Evolutionary conservation across 2,113 vertebrate species (phyloP).

Genomic region (Cardinalis cardinalis): DNA sequence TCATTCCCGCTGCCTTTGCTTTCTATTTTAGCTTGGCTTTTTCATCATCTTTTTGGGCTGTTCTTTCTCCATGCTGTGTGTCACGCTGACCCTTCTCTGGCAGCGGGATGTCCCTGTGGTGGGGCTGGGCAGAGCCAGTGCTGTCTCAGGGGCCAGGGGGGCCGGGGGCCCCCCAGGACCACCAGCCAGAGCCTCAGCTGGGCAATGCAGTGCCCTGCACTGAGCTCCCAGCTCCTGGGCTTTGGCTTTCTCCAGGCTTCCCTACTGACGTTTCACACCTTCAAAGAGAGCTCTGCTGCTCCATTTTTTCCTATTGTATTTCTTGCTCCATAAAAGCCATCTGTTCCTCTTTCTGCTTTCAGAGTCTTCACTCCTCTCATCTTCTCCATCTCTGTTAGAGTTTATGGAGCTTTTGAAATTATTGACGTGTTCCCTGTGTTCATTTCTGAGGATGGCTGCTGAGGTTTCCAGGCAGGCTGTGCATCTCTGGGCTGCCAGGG

Average conservation of each 20-base stretch:
- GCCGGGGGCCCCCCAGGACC: not conserved
- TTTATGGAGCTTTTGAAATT: not conserved
- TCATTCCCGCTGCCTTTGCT: not conserved
- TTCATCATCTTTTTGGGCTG: not conserved
- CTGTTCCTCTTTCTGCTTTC: not conserved
- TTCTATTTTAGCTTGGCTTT: not conserved
- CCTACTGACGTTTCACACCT: not conserved
- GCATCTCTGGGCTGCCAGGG: not conserved
- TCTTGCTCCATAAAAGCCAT: conserved; percentile 39
- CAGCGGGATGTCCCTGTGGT: not conserved
- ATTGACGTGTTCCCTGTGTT: not conserved
- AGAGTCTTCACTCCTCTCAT: not conserved
- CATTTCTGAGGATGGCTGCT: not conserved
- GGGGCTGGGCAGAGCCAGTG: not conserved
- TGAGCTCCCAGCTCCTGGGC: not conserved
- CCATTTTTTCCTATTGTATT: not conserved
- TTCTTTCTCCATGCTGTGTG: not conserved
- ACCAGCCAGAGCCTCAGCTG: not conserved
- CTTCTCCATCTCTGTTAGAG: not conserved
- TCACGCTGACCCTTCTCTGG: not conserved
- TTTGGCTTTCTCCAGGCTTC: not conserved
- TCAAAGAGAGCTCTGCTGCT: not conserved
- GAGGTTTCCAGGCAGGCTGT: not conserved
- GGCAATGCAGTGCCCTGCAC: not conserved
- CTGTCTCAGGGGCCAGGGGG: not conserved